phyloP scores from a whole-genome alignment of 2,113 vertebrate species.

The Boleophthalmus pectinirostris region DNA sequence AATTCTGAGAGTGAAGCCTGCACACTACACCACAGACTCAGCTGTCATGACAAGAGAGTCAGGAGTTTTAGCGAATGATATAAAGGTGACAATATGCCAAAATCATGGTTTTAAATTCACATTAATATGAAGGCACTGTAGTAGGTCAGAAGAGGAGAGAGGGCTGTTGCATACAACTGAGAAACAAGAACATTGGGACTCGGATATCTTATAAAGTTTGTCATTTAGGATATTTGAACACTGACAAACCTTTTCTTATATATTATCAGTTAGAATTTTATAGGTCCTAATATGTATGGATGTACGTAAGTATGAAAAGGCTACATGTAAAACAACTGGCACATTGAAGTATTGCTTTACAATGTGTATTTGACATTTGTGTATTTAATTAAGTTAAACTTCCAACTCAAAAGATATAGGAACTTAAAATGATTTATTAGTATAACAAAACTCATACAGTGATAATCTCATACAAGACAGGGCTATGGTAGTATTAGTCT shows the following conservation, averaged over 20 bases:
- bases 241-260: too few relatives aligned
- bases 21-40: not conserved
- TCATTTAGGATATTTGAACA: not conserved
- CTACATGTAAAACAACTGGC: not conserved
- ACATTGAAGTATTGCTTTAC: too few relatives aligned
- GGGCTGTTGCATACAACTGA: not conserved
- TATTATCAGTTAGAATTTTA: not conserved
- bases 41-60: not conserved
- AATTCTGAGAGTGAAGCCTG: conserved; percentile 50
- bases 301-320: not conserved
- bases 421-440: not conserved
- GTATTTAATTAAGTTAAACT: not conserved
- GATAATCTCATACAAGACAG: not conserved
- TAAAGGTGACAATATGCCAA: not conserved
- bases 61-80: not conserved
- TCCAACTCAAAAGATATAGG: not conserved
- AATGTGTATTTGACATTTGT: too few relatives aligned
- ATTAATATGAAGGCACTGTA: not conserved
- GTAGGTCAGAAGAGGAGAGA: not conserved
- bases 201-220: not conserved
- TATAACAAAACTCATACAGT: not conserved
- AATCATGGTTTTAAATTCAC: not conserved
- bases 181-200: not conserved
- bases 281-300: too few relatives aligned
- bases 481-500: not conserved